A percentile compares a stretch with the other conserved stretches of the same genome.
Conservation (phyloP, 2,797 vertebrate species). For the Myotis pilosus region DNA sequence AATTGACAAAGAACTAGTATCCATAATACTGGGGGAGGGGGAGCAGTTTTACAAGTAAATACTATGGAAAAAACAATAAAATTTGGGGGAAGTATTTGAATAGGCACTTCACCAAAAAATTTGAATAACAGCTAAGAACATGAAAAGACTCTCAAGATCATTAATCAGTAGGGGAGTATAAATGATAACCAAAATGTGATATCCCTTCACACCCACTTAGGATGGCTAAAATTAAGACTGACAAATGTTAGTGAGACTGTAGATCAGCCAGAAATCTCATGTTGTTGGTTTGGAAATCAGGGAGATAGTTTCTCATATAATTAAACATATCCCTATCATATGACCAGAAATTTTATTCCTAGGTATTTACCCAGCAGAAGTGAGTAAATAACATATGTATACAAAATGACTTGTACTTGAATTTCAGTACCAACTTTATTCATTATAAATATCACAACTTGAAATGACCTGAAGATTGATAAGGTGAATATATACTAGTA, state of each 20-base stretch:
- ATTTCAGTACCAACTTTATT: background rate
- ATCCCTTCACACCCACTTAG: background rate
- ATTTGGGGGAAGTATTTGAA: conserved; percentile 14
- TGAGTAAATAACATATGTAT: background rate
- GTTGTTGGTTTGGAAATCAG: background rate
- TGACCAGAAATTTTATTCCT: background rate
- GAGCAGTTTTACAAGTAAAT: background rate
- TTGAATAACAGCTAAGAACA: background rate
- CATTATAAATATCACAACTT: background rate
- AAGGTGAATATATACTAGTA: background rate
- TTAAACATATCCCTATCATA: background rate
- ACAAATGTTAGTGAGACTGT: background rate
- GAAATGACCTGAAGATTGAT: background rate
- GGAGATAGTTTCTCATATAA: background rate
- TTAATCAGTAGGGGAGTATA: background rate
- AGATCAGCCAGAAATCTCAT: background rate
- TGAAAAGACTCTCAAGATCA: background rate
- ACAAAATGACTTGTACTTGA: background rate
- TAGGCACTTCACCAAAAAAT: background rate
- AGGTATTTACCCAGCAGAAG: background rate
- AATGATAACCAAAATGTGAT: background rate
- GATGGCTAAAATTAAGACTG: background rate
- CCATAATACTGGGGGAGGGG: background rate
- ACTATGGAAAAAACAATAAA: background rate
- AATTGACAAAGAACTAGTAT: background rate